Evolutionary conservation across 2,113 vertebrate genomes (phyloP), one percentile per base, ranked within the genome.

Genomic region (Anguilla rostrata): DNA sequence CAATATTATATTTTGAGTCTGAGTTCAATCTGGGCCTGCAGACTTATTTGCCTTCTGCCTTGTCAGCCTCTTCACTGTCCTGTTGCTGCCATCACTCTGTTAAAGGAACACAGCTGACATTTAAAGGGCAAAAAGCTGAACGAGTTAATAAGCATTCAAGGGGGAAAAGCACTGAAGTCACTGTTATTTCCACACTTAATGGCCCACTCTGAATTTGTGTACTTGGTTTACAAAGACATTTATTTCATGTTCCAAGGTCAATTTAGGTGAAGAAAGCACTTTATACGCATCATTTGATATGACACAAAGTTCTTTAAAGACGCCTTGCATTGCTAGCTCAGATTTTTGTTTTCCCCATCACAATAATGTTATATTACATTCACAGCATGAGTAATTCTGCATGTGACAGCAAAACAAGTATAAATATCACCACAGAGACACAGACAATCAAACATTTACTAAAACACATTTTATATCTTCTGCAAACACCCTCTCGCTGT

Each of bases 1-100:
- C 8, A 63, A 80, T 81, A 60, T 85, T 85, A 80, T 49, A 60
- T 39, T 79, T 34, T 49, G 18, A 41, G 78, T 20, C 78, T 56
- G 39, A 39, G 81, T 40, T 82, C 81, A 82, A 29, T 49, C n/a
- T 53, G 81, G 11, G 81, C 46, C 43, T 82, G 18, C 41, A 15
- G 81, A 46, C 43, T 82, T 20, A n/a, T 85, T 46, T 20, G 49
- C 12, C 34, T 34, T 18, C 22, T 41, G 15, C 41, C 41, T 40
- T 26, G 39, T 41, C 46, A 81, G 49, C 6, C 43, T 53, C 29
- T 11, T 12, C 39, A 60, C 39, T 20, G 39, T 9, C 60, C 49
- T 78, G 15, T 41, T 1, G 22, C 5, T 41, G 49, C 56, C 78
- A 40, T 78, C 49, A 39, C 39, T 80, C 84, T 34, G 40, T 11